Evolutionary conservation across 2,888 invertebrate genomes (phyloP).

Genomic region (Cecidostiba fungosa): DNA sequence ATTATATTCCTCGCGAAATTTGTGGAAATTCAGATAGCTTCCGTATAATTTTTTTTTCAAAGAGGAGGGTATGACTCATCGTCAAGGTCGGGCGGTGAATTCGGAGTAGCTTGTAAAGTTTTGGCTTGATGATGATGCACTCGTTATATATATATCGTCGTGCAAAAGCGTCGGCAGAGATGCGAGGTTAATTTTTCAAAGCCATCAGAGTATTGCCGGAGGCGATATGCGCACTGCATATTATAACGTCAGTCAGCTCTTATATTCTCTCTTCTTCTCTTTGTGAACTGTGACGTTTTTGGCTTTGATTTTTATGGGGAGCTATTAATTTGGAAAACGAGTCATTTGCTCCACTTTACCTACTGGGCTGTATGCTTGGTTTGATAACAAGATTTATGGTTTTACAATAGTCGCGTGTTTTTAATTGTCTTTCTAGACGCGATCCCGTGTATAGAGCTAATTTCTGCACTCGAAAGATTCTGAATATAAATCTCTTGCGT

Average conservation of each 20-base stretch:
- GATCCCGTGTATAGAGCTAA: too few relatives aligned
- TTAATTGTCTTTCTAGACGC: neutral
- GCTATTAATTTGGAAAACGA: neutral
- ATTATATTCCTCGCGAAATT: too few relatives aligned
- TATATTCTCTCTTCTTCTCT: too few relatives aligned
- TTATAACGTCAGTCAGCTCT: too few relatives aligned
- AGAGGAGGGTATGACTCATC: too few relatives aligned
- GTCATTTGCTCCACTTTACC: neutral
- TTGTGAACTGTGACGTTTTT: neutral
- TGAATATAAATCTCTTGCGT: too few relatives aligned
- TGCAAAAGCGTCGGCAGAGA: neutral
- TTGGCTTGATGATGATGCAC: neutral
- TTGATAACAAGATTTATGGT: constrained; percentile 10
- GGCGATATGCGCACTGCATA: too few relatives aligned
- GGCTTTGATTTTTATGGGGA: neutral
- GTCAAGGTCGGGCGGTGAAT: too few relatives aligned
- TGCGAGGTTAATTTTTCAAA: neutral
- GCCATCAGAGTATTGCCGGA: neutral
- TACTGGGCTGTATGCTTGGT: neutral
- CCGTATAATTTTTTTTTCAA: too few relatives aligned
- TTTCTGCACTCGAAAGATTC: too few relatives aligned
- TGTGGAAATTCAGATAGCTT: too few relatives aligned
- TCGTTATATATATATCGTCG: neutral
- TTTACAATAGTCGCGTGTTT: neutral
- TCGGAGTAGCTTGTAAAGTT: neutral